Evolutionary conservation across 2,888 invertebrate species (phyloP).

Genomic region (Mystacides longicornis): DNA sequence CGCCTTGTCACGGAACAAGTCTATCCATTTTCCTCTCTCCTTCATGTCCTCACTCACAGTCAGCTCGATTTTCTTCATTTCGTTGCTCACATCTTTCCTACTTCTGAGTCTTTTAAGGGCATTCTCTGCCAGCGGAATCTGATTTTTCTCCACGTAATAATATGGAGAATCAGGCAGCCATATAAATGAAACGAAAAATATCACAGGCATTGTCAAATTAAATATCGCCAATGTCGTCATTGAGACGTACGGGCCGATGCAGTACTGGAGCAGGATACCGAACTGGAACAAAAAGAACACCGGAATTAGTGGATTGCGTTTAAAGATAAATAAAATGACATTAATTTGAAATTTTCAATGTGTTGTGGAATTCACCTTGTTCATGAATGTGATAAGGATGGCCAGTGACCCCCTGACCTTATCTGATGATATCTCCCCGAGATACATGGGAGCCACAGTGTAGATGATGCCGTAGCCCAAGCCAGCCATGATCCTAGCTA

Average conservation of each 20-base stretch:
- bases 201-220: constrained; percentile 49
- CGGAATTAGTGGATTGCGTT: neutral
- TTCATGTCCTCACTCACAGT: constrained; percentile 49
- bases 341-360: neutral
- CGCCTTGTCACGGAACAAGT: constrained; percentile 47
- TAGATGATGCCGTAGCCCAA: constrained; percentile 55
- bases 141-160: constrained; percentile 47
- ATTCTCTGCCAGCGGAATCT: constrained; percentile 48
- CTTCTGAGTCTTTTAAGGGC: constrained; percentile 54
- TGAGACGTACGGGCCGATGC: constrained; percentile 51
- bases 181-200: constrained; percentile 49
- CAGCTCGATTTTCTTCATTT: constrained; percentile 49
- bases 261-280: constrained; percentile 55
- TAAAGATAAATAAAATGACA: neutral
- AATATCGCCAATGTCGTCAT: constrained; percentile 48
- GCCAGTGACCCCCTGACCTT: constrained; percentile 55
- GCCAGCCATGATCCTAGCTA: constrained; percentile 55
- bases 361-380: constrained; percentile 39
- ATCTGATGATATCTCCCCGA: constrained; percentile 55
- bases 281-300: constrained; percentile 36
- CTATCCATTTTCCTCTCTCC: constrained; percentile 44
- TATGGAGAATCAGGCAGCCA: constrained; percentile 65
- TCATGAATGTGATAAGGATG: constrained; percentile 52
- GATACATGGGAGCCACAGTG: constrained; percentile 56
- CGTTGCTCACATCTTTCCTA: constrained; percentile 42